These are phyloP conservation scores for Entomobrya multifasciata DNA, from an alignment of 2,888 invertebrate species.

Conservation along the genomic window DNA sequence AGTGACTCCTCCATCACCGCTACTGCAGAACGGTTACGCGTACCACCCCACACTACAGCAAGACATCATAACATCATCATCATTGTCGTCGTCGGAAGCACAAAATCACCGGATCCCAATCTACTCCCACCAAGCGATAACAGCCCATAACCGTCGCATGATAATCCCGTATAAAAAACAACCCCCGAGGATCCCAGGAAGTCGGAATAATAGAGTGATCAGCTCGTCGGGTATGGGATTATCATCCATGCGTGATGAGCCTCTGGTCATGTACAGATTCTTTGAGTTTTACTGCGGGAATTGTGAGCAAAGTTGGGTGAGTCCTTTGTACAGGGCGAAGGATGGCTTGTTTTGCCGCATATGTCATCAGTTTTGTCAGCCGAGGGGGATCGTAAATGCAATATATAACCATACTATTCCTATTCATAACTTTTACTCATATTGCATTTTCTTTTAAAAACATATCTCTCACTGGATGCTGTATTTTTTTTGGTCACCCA, in stretches of 20 bases:
- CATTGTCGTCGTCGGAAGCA: background rate
- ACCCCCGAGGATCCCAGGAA: slow-evolving; percentile 23
- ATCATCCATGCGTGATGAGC: slow-evolving; percentile 59
- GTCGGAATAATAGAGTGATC: slow-evolving; percentile 31
- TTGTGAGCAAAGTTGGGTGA: slow-evolving; percentile 57
- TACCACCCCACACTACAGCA: background rate
- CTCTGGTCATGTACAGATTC: slow-evolving; percentile 67
- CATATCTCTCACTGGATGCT: too few species aligned
- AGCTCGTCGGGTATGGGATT: slow-evolving; percentile 16
- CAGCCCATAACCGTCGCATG: slow-evolving; percentile 64
- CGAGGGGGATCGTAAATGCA: slow-evolving; percentile 63
- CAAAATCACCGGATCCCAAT: background rate
- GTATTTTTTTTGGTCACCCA: too few species aligned
- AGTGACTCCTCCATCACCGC: background rate
- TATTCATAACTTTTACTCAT: background rate
- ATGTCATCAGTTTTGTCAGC: slow-evolving; percentile 70
- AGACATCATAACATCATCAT: background rate
- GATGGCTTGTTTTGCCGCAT: slow-evolving; percentile 69
- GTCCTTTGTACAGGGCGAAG: slow-evolving; percentile 58
- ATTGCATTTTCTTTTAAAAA: too few species aligned
- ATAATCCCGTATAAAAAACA: slow-evolving; percentile 54
- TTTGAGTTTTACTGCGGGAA: slow-evolving; percentile 61
- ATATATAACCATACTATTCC: background rate
- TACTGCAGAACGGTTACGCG: background rate
- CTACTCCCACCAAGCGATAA: slow-evolving; percentile 38